A percentile compares a stretch with the other conserved stretches of the same genome.
phyloP scores from a whole-genome alignment of 2,113 vertebrate genomes.

The Zosterops borbonicus region DNA sequence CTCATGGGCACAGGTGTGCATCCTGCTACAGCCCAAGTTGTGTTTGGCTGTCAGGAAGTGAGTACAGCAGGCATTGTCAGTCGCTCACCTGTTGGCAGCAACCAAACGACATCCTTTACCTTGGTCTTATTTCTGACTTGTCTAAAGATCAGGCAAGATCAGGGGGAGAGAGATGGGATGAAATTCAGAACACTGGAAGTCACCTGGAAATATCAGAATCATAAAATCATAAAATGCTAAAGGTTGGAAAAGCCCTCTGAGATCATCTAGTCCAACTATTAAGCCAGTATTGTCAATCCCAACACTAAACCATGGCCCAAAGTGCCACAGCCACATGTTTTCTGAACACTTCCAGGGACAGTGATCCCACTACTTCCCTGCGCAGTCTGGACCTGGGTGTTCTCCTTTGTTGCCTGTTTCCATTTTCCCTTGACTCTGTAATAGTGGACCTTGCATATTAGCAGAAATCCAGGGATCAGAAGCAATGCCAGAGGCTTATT shows the following conservation, averaged over 20 bases:
- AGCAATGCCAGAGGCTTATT: not conserved
- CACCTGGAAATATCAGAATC: not conserved
- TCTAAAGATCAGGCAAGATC: not conserved
- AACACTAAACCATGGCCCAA: not conserved
- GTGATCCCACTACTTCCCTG: not conserved
- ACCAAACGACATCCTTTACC: not conserved
- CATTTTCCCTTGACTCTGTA: not conserved
- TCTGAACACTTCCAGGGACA: not conserved
- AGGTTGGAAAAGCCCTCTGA: not conserved
- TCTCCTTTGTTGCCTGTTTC: not conserved
- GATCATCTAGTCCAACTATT: not conserved
- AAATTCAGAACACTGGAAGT: not conserved
- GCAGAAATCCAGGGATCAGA: not conserved
- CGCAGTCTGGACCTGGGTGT: not conserved
- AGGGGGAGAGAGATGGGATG: not conserved
- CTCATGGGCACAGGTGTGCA: not conserved
- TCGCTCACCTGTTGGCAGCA: not conserved
- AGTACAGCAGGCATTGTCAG: not conserved
- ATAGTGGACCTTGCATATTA: not conserved
- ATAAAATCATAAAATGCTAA: not conserved
- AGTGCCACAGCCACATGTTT: not conserved
- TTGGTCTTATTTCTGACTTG: not conserved
- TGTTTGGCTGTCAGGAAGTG: not conserved
- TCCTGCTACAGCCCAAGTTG: fast-evolving
- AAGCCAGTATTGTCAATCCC: not conserved